phyloP scores from a whole-genome alignment of 2,797 vertebrate species.

The Fistularia commersonii region DNA sequence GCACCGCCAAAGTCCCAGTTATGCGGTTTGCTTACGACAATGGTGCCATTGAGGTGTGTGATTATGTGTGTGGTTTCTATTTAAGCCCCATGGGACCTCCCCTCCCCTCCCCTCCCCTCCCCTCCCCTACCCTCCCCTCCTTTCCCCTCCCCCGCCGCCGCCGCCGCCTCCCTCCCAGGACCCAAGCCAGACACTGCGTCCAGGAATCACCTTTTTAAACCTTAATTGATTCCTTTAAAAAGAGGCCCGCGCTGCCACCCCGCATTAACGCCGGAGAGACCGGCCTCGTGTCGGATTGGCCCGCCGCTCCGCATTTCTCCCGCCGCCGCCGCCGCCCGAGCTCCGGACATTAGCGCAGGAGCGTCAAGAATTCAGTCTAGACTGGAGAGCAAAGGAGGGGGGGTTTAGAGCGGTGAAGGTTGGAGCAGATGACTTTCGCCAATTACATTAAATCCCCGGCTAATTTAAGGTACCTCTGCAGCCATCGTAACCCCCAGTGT shows the following conservation, averaged over 20 bases:
- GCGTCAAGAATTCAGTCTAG: constrained; percentile 72
- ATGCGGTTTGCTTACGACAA: constrained; percentile 44
- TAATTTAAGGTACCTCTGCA: constrained; percentile 70
- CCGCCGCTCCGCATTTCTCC: constrained; percentile 57
- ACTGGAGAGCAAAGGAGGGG: constrained; percentile 50
- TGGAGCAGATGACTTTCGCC: constrained; percentile 74
- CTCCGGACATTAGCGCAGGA: constrained; percentile 58
- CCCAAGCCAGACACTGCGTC: constrained; percentile 61
- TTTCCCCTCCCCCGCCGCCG: too few species aligned
- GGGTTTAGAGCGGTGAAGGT: constrained; percentile 65
- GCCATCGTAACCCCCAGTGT: constrained; percentile 32
- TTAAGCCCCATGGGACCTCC: constrained; percentile 50
- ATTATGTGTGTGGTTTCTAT: constrained; percentile 54
- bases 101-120: constrained; percentile 15
- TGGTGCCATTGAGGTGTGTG: constrained; percentile 64
- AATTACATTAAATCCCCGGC: constrained; percentile 73
- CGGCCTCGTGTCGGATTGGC: constrained; percentile 62
- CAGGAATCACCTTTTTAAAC: constrained; percentile 74
- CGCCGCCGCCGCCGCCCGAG: constrained; percentile 10
- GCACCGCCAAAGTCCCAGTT: constrained; percentile 27
- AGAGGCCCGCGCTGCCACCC: constrained; percentile 57
- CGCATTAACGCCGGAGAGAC: constrained; percentile 58
- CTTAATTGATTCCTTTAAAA: constrained; percentile 74
- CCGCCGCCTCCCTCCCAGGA: constrained; percentile 54
- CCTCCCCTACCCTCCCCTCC: constrained; percentile 7